Conservation (phyloP, 2,113 vertebrate genomes). For the Siniperca chuatsi region DNA sequence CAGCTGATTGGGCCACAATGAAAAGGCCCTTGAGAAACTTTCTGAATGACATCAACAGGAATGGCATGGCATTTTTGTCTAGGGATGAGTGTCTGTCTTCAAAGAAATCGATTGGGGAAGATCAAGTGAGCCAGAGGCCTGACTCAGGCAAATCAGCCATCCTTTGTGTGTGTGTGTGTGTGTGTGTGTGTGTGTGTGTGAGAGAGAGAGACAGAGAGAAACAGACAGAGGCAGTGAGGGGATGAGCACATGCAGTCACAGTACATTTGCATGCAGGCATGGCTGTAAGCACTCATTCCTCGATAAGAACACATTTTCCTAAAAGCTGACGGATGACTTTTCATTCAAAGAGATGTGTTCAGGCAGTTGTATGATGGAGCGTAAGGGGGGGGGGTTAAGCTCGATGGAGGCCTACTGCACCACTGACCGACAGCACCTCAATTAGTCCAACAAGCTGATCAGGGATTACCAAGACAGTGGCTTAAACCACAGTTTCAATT, state of each 20-base stretch:
- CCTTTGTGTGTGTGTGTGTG: slow-evolving; percentile 31
- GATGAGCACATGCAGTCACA: slow-evolving; percentile 26
- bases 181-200: slow-evolving; percentile 19
- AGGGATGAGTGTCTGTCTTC: slow-evolving; percentile 74
- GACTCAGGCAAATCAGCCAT: slow-evolving; percentile 75
- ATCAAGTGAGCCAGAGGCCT: slow-evolving; percentile 75
- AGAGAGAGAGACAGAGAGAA: slow-evolving; percentile 20
- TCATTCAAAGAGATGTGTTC: slow-evolving; percentile 16
- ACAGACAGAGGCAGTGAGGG: background rate
- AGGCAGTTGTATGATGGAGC: background rate
- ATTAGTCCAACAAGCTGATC: slow-evolving; percentile 56
- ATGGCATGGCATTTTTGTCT: slow-evolving; percentile 59
- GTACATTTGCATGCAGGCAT: slow-evolving; percentile 17
- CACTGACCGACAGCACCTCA: slow-evolving; percentile 63
- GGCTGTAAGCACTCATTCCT: slow-evolving; percentile 12
- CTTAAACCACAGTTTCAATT: slow-evolving; percentile 57
- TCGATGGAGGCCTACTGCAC: slow-evolving; percentile 33
- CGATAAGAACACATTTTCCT: slow-evolving; percentile 11
- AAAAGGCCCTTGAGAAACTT: slow-evolving; percentile 63
- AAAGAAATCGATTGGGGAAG: slow-evolving; percentile 71
- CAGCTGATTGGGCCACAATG: slow-evolving; percentile 43
- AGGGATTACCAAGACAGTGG: slow-evolving; percentile 55
- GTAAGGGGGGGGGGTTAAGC: background rate
- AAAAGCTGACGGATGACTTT: slow-evolving; percentile 34
- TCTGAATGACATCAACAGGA: slow-evolving; percentile 70